phyloP scores from a whole-genome alignment of 2,797 vertebrate genomes.

The Silurus aristotelis region DNA sequence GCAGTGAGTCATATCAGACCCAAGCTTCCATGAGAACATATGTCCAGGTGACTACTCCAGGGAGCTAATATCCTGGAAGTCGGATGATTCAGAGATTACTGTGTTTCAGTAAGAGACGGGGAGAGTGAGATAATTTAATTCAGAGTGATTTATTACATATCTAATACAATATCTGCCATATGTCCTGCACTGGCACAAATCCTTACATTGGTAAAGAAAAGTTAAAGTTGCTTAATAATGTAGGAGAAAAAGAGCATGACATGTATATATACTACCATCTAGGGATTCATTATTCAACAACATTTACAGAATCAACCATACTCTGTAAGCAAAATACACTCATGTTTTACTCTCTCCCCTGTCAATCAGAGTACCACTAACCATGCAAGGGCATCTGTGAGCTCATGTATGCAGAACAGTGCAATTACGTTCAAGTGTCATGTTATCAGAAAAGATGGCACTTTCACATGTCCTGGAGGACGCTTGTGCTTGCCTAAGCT shows the following conservation, averaged over 20 bases:
- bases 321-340: neutral
- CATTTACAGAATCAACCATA: neutral
- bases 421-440: neutral
- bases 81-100: conserved; percentile 44
- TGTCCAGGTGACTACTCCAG: conserved; percentile 26
- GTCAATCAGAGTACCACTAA: no score
- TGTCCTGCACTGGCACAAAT: neutral
- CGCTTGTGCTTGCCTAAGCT: neutral
- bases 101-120: conserved; percentile 11
- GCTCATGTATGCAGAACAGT: neutral
- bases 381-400: neutral
- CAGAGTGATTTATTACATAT: neutral
- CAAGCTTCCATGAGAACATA: conserved; percentile 35
- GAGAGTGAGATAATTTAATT: conserved; percentile 33
- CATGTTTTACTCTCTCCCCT: neutral
- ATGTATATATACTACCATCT: no score
- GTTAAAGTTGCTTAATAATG: neutral
- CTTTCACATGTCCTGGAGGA: neutral
- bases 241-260: neutral
- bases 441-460: neutral
- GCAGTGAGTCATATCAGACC: conserved; percentile 14
- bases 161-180: neutral
- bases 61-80: conserved; percentile 40
- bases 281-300: neutral
- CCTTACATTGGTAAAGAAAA: neutral